phyloP scores from a whole-genome alignment of 2,113 vertebrate genomes.

The Phrynosoma platyrhinos region DNA sequence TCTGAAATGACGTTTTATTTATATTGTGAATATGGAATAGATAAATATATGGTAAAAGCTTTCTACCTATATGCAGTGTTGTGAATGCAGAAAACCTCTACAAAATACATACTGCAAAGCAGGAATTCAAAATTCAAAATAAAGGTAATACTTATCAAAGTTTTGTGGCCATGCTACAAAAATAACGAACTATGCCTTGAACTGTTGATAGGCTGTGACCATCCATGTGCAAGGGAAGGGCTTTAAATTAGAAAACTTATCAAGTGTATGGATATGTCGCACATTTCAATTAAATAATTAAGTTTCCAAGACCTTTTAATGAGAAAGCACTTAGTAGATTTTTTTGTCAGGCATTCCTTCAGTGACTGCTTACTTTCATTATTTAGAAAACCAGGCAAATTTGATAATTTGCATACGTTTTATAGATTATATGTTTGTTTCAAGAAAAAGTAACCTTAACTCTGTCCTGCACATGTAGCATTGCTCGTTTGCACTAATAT shows the following conservation, averaged over 20 bases:
- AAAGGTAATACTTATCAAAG: no score
- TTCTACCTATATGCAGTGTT: not conserved
- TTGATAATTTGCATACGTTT: not conserved
- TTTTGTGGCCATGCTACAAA: no score
- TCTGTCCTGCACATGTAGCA: not conserved
- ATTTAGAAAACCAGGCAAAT: not conserved
- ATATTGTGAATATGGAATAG: not conserved
- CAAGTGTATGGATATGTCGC: no score
- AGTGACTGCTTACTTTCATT: not conserved
- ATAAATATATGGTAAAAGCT: not conserved
- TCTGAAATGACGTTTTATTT: not conserved
- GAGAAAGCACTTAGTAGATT: not conserved
- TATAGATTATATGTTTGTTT: not conserved
- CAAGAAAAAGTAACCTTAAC: not conserved
- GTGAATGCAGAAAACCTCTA: not conserved
- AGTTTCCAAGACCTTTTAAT: not conserved
- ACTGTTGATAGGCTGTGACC: not conserved
- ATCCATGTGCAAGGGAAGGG: not conserved
- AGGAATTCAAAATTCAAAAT: no score
- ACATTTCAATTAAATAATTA: not conserved
- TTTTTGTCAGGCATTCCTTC: not conserved
- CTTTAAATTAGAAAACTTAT: not conserved
- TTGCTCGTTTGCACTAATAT: not conserved
- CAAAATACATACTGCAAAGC: not conserved
- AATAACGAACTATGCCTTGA: no score